Conservation (phyloP, 2,797 vertebrate species). For the Galaxias olidus region DNA sequence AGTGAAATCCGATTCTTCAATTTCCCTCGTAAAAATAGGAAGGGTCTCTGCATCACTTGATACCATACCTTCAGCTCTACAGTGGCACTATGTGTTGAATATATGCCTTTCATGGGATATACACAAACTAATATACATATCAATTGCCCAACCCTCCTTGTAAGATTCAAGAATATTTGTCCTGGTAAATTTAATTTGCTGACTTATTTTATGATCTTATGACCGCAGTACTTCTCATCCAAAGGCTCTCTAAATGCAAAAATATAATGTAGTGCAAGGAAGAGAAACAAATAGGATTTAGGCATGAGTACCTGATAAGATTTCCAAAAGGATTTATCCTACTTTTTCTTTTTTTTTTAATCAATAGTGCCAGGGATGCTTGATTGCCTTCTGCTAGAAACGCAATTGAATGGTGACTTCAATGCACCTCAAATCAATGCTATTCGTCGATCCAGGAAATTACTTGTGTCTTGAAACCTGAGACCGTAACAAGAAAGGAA, state of each 20-base stretch:
- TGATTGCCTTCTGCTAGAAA: constrained; percentile 72
- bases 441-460: constrained; percentile 77
- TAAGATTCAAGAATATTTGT: constrained; percentile 6
- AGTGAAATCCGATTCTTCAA: constrained; percentile 17
- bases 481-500: constrained; percentile 68
- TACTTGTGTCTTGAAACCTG: constrained; percentile 70
- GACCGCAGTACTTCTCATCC: constrained; percentile 2
- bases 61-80: not conserved
- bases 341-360: constrained; percentile 47
- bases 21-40: constrained; percentile 22
- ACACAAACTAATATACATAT: constrained; percentile 9
- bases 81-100: not conserved
- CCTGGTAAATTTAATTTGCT: not conserved
- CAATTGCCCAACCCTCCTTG: constrained; percentile 10
- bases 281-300: constrained; percentile 37
- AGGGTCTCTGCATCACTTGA: constrained; percentile 8
- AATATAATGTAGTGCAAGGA: constrained; percentile 20
- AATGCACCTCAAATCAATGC: constrained; percentile 74
- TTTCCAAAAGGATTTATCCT: constrained; percentile 43
- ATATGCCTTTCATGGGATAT: not conserved
- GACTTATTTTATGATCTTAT: constrained; percentile 10
- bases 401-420: constrained; percentile 76
- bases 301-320: constrained; percentile 33
- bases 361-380: constrained; percentile 70
- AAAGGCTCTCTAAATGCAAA: constrained; percentile 13